Evolutionary conservation across 2,888 invertebrate species (phyloP).

Genomic region (Anticlea derivata): DNA sequence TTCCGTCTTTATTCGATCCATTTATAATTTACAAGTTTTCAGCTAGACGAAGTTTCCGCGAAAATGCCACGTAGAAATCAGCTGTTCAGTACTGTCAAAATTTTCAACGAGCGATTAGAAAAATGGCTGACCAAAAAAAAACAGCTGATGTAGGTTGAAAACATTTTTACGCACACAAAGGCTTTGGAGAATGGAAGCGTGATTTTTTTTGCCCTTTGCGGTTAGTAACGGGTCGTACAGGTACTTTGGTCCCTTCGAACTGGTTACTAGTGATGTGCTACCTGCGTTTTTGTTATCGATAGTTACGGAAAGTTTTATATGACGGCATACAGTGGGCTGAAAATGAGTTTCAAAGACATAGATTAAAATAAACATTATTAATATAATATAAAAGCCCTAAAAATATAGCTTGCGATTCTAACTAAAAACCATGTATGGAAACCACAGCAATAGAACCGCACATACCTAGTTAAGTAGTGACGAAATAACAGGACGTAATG

Average conservation of each 20-base stretch:
- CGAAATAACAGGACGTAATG: no score
- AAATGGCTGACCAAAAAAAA: constrained; percentile 12
- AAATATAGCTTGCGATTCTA: no score
- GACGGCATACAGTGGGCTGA: no score
- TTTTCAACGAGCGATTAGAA: not conserved
- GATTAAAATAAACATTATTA: no score
- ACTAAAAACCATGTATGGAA: no score
- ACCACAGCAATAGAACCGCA: no score
- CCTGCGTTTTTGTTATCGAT: constrained; percentile 30
- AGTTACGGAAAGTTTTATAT: constrained; percentile 6
- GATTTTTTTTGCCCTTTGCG: constrained; percentile 36
- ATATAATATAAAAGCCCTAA: no score
- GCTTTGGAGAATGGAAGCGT: constrained; percentile 18
- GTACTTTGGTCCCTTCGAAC: constrained; percentile 41
- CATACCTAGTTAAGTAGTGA: no score
- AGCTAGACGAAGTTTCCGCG: constrained; percentile 1
- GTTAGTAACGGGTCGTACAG: constrained; percentile 48
- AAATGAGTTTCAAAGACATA: no score
- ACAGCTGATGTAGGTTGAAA: constrained; percentile 2
- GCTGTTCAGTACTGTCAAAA: constrained; percentile 33
- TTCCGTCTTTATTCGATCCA: not conserved
- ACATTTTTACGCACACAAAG: constrained; percentile 15
- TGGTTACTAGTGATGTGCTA: constrained; percentile 40
- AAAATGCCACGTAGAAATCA: constrained; percentile 38
- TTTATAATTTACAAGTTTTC: no score